These are phyloP conservation scores for Mnemiopsis leidyi DNA, from an alignment of 37 sponge, comb jelly and placozoan genomes.

Conservation along the genomic window DNA sequence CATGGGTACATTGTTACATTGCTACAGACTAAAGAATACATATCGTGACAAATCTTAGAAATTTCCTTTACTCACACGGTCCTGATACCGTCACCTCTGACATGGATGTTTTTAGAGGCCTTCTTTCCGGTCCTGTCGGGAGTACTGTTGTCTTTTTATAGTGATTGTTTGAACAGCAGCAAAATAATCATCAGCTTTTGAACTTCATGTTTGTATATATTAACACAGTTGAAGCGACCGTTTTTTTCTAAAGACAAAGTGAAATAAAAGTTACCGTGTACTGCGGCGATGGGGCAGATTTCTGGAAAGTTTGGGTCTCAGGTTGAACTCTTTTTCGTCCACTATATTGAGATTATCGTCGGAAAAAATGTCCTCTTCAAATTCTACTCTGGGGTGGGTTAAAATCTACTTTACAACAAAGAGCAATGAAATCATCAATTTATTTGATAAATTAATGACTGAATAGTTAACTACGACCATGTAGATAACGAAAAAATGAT, in stretches of 20 bases:
- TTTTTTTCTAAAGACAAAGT: too few species aligned
- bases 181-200: too few species aligned
- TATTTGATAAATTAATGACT: too few species aligned
- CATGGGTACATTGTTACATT: too few species aligned
- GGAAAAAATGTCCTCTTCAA: constrained; percentile 5
- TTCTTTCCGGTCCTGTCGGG: neutral
- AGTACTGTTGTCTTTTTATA: neutral
- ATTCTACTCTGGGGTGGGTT: constrained; percentile 16
- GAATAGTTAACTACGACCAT: too few species aligned
- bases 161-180: neutral
- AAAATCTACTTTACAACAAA: too few species aligned
- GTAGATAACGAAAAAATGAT: too few species aligned
- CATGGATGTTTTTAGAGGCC: neutral
- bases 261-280: neutral
- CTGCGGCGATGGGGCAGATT: neutral
- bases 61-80: neutral
- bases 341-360: constrained; percentile 13
- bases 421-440: too few species aligned
- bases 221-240: neutral
- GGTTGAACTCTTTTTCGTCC: constrained; percentile 16
- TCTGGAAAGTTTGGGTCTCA: constrained; percentile 29
- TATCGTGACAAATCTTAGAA: too few species aligned
- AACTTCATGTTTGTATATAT: neutral
- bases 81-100: neutral
- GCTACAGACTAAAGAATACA: too few species aligned